phyloP scores from a whole-genome alignment of 2,113 vertebrate species.

The Holacanthus passer region DNA sequence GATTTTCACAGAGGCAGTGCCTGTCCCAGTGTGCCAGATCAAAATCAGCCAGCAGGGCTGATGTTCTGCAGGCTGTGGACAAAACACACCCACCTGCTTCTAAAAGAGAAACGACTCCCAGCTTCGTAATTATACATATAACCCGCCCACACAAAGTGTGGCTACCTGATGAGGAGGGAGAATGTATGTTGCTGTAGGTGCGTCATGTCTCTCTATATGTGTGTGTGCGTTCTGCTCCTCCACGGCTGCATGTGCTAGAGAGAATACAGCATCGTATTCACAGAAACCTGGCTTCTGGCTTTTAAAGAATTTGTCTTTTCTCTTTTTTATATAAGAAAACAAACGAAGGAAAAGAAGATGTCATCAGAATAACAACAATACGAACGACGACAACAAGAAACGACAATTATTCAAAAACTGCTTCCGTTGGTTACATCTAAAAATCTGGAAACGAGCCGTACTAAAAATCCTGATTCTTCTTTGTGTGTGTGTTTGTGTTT shows the following conservation, averaged over 20 bases:
- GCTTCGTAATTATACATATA: constrained; percentile 77
- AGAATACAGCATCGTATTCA: constrained; percentile 74
- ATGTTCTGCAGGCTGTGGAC: constrained; percentile 65
- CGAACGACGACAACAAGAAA: constrained; percentile 51
- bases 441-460: constrained; percentile 69
- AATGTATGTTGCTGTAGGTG: constrained; percentile 48
- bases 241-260: constrained; percentile 73
- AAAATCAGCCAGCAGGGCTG: constrained; percentile 55
- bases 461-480: constrained; percentile 81
- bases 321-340: constrained; percentile 33
- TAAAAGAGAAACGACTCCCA: constrained; percentile 72
- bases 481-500: constrained; percentile 63
- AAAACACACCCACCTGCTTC: constrained; percentile 76
- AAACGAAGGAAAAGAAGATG: constrained; percentile 33
- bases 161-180: constrained; percentile 75
- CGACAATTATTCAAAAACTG: constrained; percentile 60
- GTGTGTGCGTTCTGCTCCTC: constrained; percentile 60
- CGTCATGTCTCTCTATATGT: constrained; percentile 44
- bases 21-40: constrained; percentile 56
- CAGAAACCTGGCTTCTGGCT: constrained; percentile 74
- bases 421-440: constrained; percentile 57
- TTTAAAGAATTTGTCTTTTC: constrained; percentile 49
- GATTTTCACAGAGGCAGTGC: constrained; percentile 74
- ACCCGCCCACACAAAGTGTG: constrained; percentile 74
- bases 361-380: constrained; percentile 53